These are phyloP conservation scores for Sylvilagus floridanus DNA, from an alignment of 2,797 vertebrate genomes.

Conservation along the genomic window DNA sequence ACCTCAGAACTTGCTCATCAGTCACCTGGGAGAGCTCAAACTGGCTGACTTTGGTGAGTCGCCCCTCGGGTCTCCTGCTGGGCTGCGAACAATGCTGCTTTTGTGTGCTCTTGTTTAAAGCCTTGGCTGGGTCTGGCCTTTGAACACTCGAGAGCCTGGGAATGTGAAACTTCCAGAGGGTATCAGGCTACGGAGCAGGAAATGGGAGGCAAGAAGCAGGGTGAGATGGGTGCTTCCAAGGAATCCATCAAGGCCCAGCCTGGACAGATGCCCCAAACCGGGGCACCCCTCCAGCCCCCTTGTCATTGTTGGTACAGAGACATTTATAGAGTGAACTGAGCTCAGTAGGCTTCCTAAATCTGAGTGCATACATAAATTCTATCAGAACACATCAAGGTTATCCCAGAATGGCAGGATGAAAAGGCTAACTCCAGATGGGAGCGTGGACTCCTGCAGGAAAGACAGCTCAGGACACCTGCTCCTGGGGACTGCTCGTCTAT, in stretches of 20 bases:
- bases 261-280: background rate
- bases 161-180: background rate
- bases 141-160: background rate
- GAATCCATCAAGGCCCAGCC: background rate
- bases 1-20: conserved; percentile 97
- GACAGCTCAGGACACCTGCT: background rate
- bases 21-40: conserved; percentile 96
- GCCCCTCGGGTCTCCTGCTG: conserved; percentile 48
- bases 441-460: background rate
- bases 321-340: background rate
- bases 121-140: background rate
- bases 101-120: conserved; percentile 68
- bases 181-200: conserved; percentile 28
- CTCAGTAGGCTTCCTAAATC: background rate
- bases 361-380: conserved; percentile 23
- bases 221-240: background rate
- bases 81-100: conserved; percentile 67
- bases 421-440: background rate
- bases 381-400: background rate
- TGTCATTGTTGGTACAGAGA: background rate
- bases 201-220: background rate
- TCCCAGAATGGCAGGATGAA: background rate
- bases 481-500: background rate
- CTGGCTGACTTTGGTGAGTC: conserved; percentile 94
- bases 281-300: background rate